These are phyloP conservation scores for Nephrotoma flavescens DNA, from an alignment of 2,888 invertebrate species.

Conservation along the genomic window DNA sequence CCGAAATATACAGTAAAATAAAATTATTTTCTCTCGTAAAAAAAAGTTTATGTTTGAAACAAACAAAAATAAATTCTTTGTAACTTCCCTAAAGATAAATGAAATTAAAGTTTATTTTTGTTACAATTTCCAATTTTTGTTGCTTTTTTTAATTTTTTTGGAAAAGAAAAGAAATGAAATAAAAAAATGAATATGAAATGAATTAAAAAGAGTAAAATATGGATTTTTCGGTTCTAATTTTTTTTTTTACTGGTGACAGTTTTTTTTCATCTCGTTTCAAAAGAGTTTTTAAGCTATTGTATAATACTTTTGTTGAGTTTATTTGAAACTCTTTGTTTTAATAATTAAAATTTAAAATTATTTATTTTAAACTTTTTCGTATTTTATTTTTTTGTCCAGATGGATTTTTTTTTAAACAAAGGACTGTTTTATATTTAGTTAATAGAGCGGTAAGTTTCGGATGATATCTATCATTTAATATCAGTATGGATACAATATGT, in stretches of 20 bases:
- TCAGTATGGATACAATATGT: too few relatives aligned
- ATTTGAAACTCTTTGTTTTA: not conserved
- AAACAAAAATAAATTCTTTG: not conserved
- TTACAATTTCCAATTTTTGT: not conserved
- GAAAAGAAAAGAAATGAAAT: not conserved
- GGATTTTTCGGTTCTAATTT: not conserved
- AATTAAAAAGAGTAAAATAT: not conserved
- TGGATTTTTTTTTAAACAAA: not conserved
- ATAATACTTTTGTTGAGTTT: not conserved
- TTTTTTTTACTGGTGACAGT: not conserved
- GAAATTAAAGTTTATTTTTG: not conserved
- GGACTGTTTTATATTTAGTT: not conserved
- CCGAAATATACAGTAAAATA: not conserved
- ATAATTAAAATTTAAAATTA: not conserved
- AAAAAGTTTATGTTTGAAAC: not conserved
- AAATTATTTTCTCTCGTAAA: not conserved
- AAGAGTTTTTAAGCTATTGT: not conserved
- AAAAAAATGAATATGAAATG: not conserved
- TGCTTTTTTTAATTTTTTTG: not conserved
- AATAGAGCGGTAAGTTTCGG: not conserved
- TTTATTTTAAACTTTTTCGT: not conserved
- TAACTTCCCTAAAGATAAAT: not conserved
- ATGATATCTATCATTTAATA: too few relatives aligned
- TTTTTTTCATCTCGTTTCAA: not conserved
- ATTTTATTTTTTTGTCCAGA: not conserved